Base-by-base conservation (phyloP, 2,888 invertebrate species). In the Theodoxus fluviatilis region DNA sequence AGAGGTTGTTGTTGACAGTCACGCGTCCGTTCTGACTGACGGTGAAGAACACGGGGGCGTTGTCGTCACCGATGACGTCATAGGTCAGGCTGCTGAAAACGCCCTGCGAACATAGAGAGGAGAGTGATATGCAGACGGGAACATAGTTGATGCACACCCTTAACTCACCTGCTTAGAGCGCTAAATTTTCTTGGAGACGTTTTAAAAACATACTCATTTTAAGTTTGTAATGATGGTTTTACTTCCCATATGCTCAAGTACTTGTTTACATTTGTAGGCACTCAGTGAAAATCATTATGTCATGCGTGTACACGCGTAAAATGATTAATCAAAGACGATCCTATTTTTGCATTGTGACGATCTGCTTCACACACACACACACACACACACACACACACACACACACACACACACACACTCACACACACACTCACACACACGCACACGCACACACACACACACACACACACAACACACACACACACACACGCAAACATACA, bases 1-100 rank as follows among this genome's bases (percentile, higher is more conserved):
- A 73, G 25, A 96, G 85, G 84, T 95, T 94, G 82, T 94, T 94
- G 28, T 94, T 91, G 0, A 95, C 92, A 71, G 92, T 90, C n/a
- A 96, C 88, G 0, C 92, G 91, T 0, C 95, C 96, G 0, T 92
- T 92, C 0, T 94, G 91, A 85, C 96, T 95, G 9, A 96, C 93
- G 78, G 93, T 92, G 89, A 96, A 96, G 85, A 74, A 83, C 7
- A 74, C 77, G 9, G 78, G 68, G 6, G 83, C 80, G 6, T 73
- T 47, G 66, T 81, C 81, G 73, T 83, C 83, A 12, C 84, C 84
- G 69, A 83, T 82, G 33, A 84, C 79, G 59, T 74, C 72, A 73
- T 78, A 84, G 31, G 75, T 74, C 49, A 85, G 66, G 15, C 71
- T 73, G 64, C 79, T 80, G 72, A 78, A 84, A n/a, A 81, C 83